Evolutionary conservation across 2,113 vertebrate genomes (phyloP).

Genomic region (Grantiella picta): DNA sequence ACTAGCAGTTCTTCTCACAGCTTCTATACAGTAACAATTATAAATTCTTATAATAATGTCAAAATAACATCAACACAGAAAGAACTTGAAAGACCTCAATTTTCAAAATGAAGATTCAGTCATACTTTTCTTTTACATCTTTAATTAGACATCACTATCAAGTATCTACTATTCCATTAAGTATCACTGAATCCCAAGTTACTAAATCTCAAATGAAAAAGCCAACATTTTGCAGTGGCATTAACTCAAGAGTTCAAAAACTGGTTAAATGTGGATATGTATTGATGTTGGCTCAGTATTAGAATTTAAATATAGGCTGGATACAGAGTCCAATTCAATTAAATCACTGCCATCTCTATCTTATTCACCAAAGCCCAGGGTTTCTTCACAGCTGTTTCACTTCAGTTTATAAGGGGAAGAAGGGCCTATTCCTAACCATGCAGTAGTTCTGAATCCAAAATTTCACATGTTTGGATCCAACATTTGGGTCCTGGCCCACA

Average conservation of each 20-base stretch:
- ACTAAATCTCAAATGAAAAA: background rate
- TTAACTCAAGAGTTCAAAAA: background rate
- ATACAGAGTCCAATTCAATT: background rate
- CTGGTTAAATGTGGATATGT: background rate
- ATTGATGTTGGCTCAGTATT: background rate
- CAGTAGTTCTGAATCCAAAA: background rate
- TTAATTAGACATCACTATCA: background rate
- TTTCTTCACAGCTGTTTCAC: slow-evolving; percentile 27
- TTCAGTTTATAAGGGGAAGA: background rate
- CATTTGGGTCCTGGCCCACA: background rate
- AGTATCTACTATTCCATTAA: background rate
- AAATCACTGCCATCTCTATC: background rate
- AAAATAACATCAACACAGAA: background rate
- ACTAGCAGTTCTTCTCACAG: background rate
- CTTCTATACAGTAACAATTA: background rate
- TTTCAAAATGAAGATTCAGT: background rate
- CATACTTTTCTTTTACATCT: background rate
- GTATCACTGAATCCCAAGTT: background rate
- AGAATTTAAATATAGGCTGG: background rate
- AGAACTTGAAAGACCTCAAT: background rate
- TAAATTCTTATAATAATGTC: background rate
- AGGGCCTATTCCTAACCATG: background rate
- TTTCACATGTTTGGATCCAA: slow-evolving; percentile 37
- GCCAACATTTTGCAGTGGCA: background rate
- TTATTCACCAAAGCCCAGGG: background rate